Base-by-base conservation (phyloP, 2,113 vertebrate genomes). In the Cynocephalus volans region DNA sequence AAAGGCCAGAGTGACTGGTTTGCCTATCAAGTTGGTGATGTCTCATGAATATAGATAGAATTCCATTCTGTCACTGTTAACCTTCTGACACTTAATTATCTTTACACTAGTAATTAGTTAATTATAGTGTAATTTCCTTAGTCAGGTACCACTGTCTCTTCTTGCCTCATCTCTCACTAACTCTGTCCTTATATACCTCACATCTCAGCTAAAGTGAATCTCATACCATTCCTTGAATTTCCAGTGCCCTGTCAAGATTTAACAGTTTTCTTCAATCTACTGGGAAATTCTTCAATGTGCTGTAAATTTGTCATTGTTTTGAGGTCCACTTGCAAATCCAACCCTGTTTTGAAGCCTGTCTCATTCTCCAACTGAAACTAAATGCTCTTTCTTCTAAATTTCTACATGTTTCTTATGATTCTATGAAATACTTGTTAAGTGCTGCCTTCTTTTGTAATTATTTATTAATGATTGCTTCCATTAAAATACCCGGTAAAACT, bases 41-140 rank as follows among this genome's bases (percentile, higher is more conserved):
- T 14, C 41, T 87, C 93, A 64, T 64, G 82, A 89, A 54, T 80
- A 70, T 2, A 93, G 31, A 88, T 52, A 65, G 64, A 88, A 67
- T 85, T 93, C 93, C 26, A 85, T 84, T 84, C n/a, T 77, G 31
- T 21, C 41, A 64, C 6, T 45, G 67, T 50, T 82, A 50, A 65
- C 26, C 85, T 95, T 95, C 50, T 91, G 67, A 88, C 19, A 33
- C 31, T 6, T 70, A 75, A 90, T 92, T 90, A 75, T 72, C 64
- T 64, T 81, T 76, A 48, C 5, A 54, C 41, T 70, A 48, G 12
- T 95, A 88, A 76, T 88, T 87, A 70, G 28, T 69, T 96, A 88
- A 95, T 81, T 95, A 92, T 31, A 92, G 50, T 69, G 21, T 31
- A 77, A n/a, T 85, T 87, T 90, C 4, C 65, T 84, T 90, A 58